Conservation (phyloP, 2,113 vertebrate genomes). For the Sinocyclocheilus rhinocerous region DNA sequence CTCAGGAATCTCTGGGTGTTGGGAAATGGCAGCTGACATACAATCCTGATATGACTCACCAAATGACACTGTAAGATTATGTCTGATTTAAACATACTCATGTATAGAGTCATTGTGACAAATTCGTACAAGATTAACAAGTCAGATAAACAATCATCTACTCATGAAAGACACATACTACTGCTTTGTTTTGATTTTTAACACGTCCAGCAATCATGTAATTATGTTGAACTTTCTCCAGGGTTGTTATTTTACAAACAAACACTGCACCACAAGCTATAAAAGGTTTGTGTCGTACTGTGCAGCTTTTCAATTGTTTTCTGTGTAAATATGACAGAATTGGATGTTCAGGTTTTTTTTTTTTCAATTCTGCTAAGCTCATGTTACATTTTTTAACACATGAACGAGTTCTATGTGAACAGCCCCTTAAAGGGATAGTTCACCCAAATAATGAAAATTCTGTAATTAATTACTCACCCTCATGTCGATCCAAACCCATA, state of each 20-base stretch:
- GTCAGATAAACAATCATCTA: background rate
- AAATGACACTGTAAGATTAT: slow-evolving; percentile 2
- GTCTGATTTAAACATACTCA: slow-evolving; percentile 16
- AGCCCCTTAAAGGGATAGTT: background rate
- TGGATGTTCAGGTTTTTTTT: background rate
- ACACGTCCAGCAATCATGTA: background rate
- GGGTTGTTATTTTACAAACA: background rate
- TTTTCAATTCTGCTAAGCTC: background rate
- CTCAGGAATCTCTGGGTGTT: slow-evolving; percentile 20
- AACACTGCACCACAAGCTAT: background rate
- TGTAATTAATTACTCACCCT: background rate
- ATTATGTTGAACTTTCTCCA: background rate
- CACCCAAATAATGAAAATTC: too few species aligned
- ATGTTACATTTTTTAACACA: background rate
- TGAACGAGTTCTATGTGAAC: background rate
- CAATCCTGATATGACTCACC: slow-evolving; percentile 23
- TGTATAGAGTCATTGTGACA: slow-evolving; percentile 15
- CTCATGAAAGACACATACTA: slow-evolving; percentile 17
- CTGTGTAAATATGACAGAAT: background rate
- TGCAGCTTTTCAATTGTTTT: background rate
- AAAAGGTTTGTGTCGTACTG: background rate
- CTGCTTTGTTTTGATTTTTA: background rate
- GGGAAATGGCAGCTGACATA: slow-evolving; percentile 20
- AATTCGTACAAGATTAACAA: background rate
- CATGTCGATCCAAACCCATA: background rate